phyloP scores from a whole-genome alignment of 2,888 invertebrate species.

The Coenonympha glycerion region DNA sequence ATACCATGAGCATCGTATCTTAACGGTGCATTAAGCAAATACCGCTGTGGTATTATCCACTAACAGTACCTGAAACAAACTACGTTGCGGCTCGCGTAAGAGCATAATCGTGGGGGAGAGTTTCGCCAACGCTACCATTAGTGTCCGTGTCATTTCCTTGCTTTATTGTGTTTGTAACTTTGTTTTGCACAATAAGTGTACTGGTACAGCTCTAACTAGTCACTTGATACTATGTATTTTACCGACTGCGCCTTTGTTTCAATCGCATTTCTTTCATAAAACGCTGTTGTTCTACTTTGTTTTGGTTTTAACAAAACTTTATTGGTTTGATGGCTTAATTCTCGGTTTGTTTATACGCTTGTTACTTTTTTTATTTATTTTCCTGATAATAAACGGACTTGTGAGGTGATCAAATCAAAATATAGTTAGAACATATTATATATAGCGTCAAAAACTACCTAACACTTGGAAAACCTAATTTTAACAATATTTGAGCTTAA shows the following conservation, averaged over 20 bases:
- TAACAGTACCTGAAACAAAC: constrained; percentile 43
- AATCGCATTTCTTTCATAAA: no score
- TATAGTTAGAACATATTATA: no score
- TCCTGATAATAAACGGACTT: no score
- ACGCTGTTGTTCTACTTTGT: no score
- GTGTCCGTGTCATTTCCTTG: constrained; percentile 38
- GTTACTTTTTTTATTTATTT: no score
- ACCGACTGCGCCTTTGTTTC: no score
- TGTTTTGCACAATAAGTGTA: not conserved
- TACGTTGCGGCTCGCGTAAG: constrained; percentile 46
- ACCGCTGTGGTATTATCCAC: not conserved
- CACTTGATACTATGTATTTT: not conserved
- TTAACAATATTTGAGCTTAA: not conserved
- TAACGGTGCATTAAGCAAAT: not conserved
- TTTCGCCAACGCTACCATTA: constrained; percentile 40
- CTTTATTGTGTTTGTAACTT: constrained; percentile 24
- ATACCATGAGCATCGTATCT: not conserved
- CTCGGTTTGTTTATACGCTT: no score
- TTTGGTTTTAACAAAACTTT: no score
- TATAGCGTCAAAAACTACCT: no score
- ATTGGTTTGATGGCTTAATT: no score
- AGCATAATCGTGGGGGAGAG: constrained; percentile 43
- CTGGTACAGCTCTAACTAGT: not conserved
- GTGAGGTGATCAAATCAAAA: no score
- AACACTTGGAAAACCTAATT: no score